Base-by-base conservation (phyloP, 2,888 invertebrate genomes). In the Plebejus argus region DNA sequence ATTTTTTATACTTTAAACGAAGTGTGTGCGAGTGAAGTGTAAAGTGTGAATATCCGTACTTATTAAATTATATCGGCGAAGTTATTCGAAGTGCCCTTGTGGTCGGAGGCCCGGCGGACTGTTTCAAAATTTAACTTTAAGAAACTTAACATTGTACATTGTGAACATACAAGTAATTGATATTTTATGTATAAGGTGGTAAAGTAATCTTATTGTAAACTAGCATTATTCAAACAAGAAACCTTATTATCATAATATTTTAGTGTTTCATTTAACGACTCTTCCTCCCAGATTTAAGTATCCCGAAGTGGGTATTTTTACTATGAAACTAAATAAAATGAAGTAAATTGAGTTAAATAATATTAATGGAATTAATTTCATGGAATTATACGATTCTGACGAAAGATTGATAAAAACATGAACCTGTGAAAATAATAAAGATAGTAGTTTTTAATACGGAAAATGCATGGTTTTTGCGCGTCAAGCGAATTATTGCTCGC, bases 141-240 rank as follows among this genome's bases (percentile, higher is more conserved):
- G 89, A 87, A 86, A 88, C 87, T 88, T 89, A 91, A 90, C 91
- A 92, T 89, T 94, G 94, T 93, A 94, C 92, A 94, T 94, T 93
- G 90, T 94, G 93, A 93, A 94, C 91, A 94, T 93, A 93, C 87
- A 91, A 88, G 83, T 91, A 90, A 92, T 90, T 92, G 89, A 89
- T 89, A 91, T 87, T 90, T 88, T 89, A 88, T 83, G 83, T 82
- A 80, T 91, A 91, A 92, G 90, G 83, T 88, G 88, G 88, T 91
- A 91, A 91, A 88, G 88, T 93, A 93, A 93, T 92, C 91, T 93
- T 93, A 94, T 90, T 93, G 91, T 93, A 93, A 92, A 92, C 89
- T 94, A 93, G 93, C 84, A 92, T 90, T 93, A 92, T 92, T 92
- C 92, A 87, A 93, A 94, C 92, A 94, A 93, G 89, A 93, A 93